These are phyloP conservation scores for Odontamblyopus rebecca DNA, from an alignment of 2,797 vertebrate species.

Conservation along the genomic window DNA sequence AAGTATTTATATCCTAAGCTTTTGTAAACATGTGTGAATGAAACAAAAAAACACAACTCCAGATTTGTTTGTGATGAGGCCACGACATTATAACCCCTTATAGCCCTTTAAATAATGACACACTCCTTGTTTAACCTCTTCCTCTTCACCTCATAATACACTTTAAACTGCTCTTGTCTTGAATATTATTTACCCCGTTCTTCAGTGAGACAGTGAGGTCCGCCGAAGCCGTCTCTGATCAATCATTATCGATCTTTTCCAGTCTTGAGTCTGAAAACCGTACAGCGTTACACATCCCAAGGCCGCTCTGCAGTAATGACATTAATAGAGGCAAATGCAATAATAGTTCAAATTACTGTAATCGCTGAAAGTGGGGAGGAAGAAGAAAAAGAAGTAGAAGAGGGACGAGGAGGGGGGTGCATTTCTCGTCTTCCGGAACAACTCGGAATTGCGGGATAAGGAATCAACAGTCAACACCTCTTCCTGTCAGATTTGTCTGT, in stretches of 20 bases:
- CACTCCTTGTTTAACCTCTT: neutral
- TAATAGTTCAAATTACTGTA: constrained; percentile 55
- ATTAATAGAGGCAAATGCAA: constrained; percentile 59
- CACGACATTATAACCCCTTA: too few relatives aligned
- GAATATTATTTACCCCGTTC: constrained; percentile 26
- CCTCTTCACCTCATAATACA: neutral
- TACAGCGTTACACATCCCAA: constrained; percentile 47
- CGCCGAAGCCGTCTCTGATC: constrained; percentile 45
- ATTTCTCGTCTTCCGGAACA: constrained; percentile 12
- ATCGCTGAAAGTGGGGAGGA: constrained; percentile 49
- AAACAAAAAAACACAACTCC: too few relatives aligned
- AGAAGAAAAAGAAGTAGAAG: neutral
- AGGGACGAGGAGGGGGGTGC: constrained; percentile 3
- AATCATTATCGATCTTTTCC: constrained; percentile 54
- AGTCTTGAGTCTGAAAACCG: constrained; percentile 48
- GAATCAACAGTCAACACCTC: constrained; percentile 33
- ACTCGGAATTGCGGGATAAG: constrained; percentile 23
- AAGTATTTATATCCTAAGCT: too few relatives aligned
- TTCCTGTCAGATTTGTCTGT: constrained; percentile 38
- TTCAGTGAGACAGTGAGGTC: constrained; percentile 27
- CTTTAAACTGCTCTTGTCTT: neutral
- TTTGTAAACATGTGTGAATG: too few relatives aligned
- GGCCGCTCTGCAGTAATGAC: constrained; percentile 50
- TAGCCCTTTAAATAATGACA: too few relatives aligned
- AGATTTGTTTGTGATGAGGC: too few relatives aligned